Conservation (phyloP, 2,888 invertebrate species). For the Linnaemya tessellans region DNA sequence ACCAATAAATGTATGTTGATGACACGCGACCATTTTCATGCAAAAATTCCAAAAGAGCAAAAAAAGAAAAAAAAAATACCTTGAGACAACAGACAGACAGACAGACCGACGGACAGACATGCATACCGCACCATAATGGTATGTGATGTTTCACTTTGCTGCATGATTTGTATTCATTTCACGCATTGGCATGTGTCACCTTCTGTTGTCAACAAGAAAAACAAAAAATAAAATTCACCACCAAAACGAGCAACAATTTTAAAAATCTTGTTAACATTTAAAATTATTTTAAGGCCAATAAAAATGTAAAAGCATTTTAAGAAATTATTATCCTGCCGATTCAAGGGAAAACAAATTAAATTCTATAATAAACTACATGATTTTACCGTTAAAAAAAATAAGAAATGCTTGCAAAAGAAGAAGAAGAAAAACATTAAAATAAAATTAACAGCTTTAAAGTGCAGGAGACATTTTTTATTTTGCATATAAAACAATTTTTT, state of each 20-base stretch:
- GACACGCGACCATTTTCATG: conserved; percentile 72
- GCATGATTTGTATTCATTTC: conserved; percentile 72
- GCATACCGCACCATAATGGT: conserved; percentile 40
- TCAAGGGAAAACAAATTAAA: conserved; percentile 71
- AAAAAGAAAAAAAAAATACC: conserved; percentile 30
- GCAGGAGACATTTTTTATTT: conserved; percentile 72
- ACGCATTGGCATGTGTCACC: conserved; percentile 72
- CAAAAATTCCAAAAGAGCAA: conserved; percentile 56
- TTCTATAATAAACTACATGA: conserved; percentile 68
- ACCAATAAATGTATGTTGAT: conserved; percentile 57
- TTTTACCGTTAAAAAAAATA: conserved; percentile 60
- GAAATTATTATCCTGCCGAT: conserved; percentile 64
- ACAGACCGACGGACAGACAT: not conserved
- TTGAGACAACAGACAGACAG: conserved; percentile 6
- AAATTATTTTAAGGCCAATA: conserved; percentile 65
- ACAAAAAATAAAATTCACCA: conserved; percentile 25
- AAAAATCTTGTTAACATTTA: conserved; percentile 71
- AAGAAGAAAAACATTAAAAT: conserved; percentile 24
- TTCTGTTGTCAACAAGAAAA: conserved; percentile 60
- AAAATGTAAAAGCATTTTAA: conserved; percentile 70
- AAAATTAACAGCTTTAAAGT: conserved; percentile 56
- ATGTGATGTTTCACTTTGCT: conserved; percentile 71
- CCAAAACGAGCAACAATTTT: conserved; percentile 41
- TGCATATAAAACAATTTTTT: conserved; percentile 30
- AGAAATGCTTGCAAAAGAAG: not conserved